Base-by-base conservation (phyloP, 2,113 vertebrate species). In the Arizona elegans region DNA sequence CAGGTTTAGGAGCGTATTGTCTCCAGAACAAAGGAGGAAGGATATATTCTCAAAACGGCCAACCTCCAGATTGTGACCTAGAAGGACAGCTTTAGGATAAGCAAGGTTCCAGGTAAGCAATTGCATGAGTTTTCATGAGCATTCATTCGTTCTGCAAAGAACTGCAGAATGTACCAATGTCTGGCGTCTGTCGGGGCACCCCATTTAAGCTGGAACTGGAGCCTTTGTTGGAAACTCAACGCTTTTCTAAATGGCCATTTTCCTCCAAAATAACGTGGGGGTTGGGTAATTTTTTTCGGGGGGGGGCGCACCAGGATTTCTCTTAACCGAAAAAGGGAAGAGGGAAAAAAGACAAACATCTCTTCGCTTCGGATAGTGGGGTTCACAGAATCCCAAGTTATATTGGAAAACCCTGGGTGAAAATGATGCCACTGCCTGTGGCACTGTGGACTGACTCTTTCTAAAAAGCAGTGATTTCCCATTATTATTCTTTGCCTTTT, bases 41-140 rank as follows among this genome's bases (percentile, higher is more conserved):
- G 98, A 99, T 98, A 98, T 98, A 97, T 98, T 98, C 98, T 98
- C 97, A 98, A 98, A 98, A 96, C 98, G 98, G 98, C 98, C 98
- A 98, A 98, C 96, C 96, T 98, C 98, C 97, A 98, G 97, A 98
- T 97, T 98, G 97, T 98, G 98, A 98, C 97, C 97, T 98, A 98
- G 98, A 97, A 98, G 96, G 96, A 97, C 97, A 97, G 97, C 95
- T 98, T 98, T 99, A 98, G 99, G 98, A 99, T 99, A 98, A 99
- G 99, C 99, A 99, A 98, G 98, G 98, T 97, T 97, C 93, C 99
- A 99, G 99, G 99, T 99, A 99, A 99, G 99, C 98, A 98, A 98
- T 97, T 98, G 98, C 99, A 98, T 98, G 98, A 98, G 97, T 81
- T 81, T 81, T 81, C 19, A 38, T 10, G 75, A 21, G 17, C 75